A percentile compares a stretch with the other conserved stretches of the same genome.
These are phyloP conservation scores for Pipistrellus pygmaeus DNA, from an alignment of 2,797 vertebrate genomes.

Conservation along the genomic window DNA sequence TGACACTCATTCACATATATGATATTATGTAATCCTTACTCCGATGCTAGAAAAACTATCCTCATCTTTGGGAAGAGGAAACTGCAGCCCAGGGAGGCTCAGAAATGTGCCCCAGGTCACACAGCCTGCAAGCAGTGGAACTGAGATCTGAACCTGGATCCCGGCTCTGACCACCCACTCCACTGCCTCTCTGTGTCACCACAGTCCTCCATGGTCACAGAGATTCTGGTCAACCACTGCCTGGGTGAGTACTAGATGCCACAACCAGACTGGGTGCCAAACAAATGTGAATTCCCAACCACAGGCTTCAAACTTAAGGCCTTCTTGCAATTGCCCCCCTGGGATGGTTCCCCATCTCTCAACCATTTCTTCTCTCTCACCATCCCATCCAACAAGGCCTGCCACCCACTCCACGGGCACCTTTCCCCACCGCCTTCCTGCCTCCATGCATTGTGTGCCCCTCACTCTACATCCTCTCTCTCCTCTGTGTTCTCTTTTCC, in stretches of 20 bases:
- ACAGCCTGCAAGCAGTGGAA: background rate
- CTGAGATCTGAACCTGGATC: background rate
- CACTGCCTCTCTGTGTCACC: background rate
- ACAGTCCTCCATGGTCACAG: background rate
- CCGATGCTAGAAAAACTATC: background rate
- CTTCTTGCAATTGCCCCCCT: background rate
- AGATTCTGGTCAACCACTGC: background rate
- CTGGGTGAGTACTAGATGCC: background rate
- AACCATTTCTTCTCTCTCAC: background rate
- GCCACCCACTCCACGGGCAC: background rate
- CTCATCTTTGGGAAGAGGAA: constrained; percentile 14
- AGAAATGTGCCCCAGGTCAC: background rate
- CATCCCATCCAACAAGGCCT: background rate
- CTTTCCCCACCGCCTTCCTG: too few species aligned
- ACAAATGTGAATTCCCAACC: background rate
- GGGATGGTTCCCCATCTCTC: background rate
- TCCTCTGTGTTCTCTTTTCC: background rate
- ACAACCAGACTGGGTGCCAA: background rate
- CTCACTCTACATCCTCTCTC: background rate
- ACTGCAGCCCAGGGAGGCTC: background rate
- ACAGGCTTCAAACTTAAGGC: background rate
- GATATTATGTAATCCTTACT: background rate
- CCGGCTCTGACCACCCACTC: background rate
- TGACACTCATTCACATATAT: background rate
- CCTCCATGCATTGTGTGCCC: too few species aligned